Conservation (phyloP, 2,797 vertebrate genomes). For the Cephalopachus bancanus region DNA sequence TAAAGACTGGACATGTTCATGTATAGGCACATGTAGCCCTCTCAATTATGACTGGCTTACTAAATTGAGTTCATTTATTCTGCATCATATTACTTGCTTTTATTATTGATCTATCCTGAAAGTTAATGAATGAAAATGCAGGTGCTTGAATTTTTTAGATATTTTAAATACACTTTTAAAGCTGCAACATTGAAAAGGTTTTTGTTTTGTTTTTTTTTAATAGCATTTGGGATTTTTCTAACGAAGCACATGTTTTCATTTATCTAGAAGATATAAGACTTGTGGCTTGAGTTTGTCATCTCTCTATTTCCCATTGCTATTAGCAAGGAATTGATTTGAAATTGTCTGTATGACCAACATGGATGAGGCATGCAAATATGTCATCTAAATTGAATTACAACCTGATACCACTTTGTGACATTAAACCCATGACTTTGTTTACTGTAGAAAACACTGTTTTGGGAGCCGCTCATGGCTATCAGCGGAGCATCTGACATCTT, state of each 20-base stretch:
- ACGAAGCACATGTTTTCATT: neutral
- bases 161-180: conserved; percentile 67
- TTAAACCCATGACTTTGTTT: neutral
- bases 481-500: neutral
- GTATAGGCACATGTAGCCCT: conserved; percentile 24
- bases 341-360: neutral
- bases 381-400: neutral
- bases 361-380: neutral
- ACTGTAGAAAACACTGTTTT: neutral
- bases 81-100: conserved; percentile 43
- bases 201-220: neutral
- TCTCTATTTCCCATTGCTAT: neutral
- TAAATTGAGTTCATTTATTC: conserved; percentile 65
- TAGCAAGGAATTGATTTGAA: neutral
- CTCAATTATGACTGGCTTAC: conserved; percentile 14
- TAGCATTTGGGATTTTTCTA: conserved; percentile 17
- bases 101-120: conserved; percentile 50
- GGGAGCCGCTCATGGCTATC: neutral
- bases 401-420: neutral
- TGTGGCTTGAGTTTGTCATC: neutral
- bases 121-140: conserved; percentile 72
- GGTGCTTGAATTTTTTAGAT: conserved; percentile 61
- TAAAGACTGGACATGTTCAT: conserved; percentile 70
- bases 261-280: neutral
- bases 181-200: neutral